A percentile compares a stretch with the other conserved stretches of the same genome.
These are phyloP conservation scores for Neofelis nebulosa DNA, from an alignment of 2,113 vertebrate genomes.

Conservation along the genomic window DNA sequence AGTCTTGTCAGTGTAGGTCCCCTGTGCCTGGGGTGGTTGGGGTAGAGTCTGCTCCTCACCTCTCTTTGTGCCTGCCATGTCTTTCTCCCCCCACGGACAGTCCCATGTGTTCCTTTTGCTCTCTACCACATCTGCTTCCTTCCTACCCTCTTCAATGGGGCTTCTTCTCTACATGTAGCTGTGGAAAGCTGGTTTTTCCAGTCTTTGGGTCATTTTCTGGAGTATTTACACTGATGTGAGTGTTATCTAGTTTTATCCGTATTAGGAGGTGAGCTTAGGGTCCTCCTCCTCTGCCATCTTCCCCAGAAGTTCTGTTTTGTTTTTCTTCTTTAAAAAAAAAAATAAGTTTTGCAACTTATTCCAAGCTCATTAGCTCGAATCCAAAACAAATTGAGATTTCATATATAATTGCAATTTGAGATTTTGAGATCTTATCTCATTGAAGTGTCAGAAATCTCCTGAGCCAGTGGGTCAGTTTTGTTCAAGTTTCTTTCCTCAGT, in stretches of 20 bases:
- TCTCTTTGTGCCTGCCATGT: background rate
- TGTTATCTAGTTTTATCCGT: background rate
- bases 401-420: background rate
- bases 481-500: background rate
- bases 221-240: background rate
- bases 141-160: background rate
- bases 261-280: background rate
- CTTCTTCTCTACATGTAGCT: background rate
- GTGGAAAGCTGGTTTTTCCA: background rate
- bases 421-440: background rate
- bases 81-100: background rate
- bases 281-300: background rate
- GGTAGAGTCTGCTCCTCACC: background rate
- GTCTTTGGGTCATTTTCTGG: background rate
- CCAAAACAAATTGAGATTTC: background rate
- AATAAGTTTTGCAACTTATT: background rate
- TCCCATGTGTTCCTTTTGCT: background rate
- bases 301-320: background rate
- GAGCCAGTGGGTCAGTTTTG: background rate
- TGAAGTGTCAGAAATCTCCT: background rate
- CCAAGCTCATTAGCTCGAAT: background rate
- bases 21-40: background rate
- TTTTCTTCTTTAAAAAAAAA: background rate
- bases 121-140: background rate
- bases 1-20: background rate